Conservation (phyloP, 2,888 invertebrate genomes). For the Brachypterus glaber region DNA sequence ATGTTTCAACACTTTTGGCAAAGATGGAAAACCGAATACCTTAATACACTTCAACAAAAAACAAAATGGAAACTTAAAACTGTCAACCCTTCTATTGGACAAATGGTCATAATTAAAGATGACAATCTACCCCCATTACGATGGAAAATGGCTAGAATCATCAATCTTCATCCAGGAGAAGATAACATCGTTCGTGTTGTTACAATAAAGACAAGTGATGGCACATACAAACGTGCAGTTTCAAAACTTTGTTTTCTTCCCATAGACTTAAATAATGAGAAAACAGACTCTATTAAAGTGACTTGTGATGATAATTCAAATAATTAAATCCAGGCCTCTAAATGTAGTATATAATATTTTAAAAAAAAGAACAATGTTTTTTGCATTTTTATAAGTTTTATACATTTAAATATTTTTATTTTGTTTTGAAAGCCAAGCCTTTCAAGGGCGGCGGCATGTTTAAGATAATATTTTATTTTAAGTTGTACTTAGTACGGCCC, state of each 20-base stretch:
- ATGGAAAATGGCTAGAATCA: constrained; percentile 7
- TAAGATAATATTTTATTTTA: too few species aligned
- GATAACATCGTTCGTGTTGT: constrained; percentile 10
- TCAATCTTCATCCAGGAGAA: constrained; percentile 8
- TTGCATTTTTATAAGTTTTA: too few species aligned
- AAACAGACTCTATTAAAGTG: too few species aligned
- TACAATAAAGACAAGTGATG: constrained; percentile 5
- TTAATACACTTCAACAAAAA: constrained; percentile 19
- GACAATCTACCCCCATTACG: constrained; percentile 1
- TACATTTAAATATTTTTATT: too few species aligned
- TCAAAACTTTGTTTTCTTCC: constrained; percentile 17
- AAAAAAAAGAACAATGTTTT: too few species aligned
- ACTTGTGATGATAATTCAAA: too few species aligned
- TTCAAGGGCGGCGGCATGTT: constrained; percentile 6
- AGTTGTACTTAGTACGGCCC: too few species aligned
- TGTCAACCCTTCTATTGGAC: not conserved
- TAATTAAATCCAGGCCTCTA: too few species aligned
- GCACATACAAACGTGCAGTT: not conserved
- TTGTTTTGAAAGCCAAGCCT: constrained; percentile 5
- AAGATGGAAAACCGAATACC: constrained; percentile 21
- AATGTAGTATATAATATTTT: too few species aligned
- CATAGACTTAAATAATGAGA: too few species aligned
- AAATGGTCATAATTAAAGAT: constrained; percentile 5
- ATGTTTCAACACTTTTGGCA: constrained; percentile 20
- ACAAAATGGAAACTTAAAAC: constrained; percentile 17